Base-by-base conservation (phyloP, 92 coral and sea anemone genomes). In the Micromussa lordhowensis region DNA sequence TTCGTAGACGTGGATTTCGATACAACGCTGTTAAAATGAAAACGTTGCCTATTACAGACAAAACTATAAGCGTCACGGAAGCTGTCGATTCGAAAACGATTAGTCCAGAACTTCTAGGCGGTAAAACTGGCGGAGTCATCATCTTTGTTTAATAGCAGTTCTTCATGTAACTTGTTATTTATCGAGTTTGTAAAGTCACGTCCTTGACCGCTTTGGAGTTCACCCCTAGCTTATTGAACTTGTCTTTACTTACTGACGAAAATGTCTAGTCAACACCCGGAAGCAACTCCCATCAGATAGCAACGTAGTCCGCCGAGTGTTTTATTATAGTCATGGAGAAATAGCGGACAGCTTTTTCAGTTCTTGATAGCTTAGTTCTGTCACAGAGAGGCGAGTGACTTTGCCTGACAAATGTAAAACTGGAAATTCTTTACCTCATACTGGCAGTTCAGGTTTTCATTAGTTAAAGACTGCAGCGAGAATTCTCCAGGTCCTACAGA, bases 1-100 rank as follows among this genome's bases (percentile, higher is more conserved):
- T 86, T 9, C 89, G 75, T 49, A 86, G 83, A 29, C 83, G 89
- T 11, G 83, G 89, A 22, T 77, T 86, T 17, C 89, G 89, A 44
- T 28, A 77, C n/a, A 86, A 68, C 1, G 89, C 89, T 12, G 35
- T 71, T 18, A 86, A 69, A 77, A 86, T 86, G 18, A 86, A 64
- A 64, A 86, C n/a, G 51, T 86, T 86, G 31, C 89, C 89, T 21
- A 78, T 29, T 49, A 86, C 30, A 31, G 89, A 53, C 22, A 86
- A 51, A 16, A 48, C 12, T 16, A 86, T 66, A 1, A 86, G 89
- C 17, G 83, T 51, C 22, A 77, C 35, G 32, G 89, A 86, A 6
- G 68, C 66, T 5, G 77, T 22, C 6, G 89, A 86, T 78, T 77
- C 89, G 21, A 77, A 40, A 28, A 86, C 49, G 17, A 86, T 30